Percentiles rank a stretch among this genome's conserved stretches.
phyloP scores from a whole-genome alignment of 2,797 vertebrate species.

The Acanthurus lineatus region DNA sequence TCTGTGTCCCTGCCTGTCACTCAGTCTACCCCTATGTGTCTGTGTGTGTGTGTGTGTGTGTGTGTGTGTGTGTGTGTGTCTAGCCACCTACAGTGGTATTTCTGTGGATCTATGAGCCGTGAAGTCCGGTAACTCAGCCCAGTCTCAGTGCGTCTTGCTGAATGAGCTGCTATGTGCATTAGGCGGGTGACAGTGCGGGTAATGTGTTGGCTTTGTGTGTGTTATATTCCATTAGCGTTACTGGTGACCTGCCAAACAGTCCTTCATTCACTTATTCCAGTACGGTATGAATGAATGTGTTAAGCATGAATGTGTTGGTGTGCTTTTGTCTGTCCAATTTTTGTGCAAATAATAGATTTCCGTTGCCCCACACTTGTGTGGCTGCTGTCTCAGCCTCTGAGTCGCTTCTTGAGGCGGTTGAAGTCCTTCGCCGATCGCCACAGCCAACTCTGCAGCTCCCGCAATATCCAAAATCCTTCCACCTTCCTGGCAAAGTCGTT shows the following conservation, averaged over 20 bases:
- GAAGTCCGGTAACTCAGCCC: constrained; percentile 75
- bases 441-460: constrained; percentile 97
- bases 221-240: constrained; percentile 72
- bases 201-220: constrained; percentile 71
- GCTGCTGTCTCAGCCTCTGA: constrained; percentile 67
- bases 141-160: constrained; percentile 62
- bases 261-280: constrained; percentile 74
- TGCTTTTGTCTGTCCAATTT: constrained; percentile 46
- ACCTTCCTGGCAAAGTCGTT: constrained; percentile 96
- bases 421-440: constrained; percentile 98
- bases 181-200: constrained; percentile 60
- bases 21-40: constrained; percentile 39
- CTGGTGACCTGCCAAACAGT: constrained; percentile 68
- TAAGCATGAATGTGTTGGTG: constrained; percentile 48
- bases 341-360: constrained; percentile 60
- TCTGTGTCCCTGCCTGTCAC: constrained; percentile 66
- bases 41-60: constrained; percentile 33
- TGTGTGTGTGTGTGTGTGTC: constrained; percentile 35
- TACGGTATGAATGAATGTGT: constrained; percentile 71
- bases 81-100: constrained; percentile 78
- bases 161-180: constrained; percentile 77
- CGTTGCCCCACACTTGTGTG: constrained; percentile 26
- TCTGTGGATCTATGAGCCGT: constrained; percentile 77
- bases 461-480: constrained; percentile 96
- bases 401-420: constrained; percentile 93